phyloP scores from a whole-genome alignment of 2,888 invertebrate species.

The Phaedon cochleariae region DNA sequence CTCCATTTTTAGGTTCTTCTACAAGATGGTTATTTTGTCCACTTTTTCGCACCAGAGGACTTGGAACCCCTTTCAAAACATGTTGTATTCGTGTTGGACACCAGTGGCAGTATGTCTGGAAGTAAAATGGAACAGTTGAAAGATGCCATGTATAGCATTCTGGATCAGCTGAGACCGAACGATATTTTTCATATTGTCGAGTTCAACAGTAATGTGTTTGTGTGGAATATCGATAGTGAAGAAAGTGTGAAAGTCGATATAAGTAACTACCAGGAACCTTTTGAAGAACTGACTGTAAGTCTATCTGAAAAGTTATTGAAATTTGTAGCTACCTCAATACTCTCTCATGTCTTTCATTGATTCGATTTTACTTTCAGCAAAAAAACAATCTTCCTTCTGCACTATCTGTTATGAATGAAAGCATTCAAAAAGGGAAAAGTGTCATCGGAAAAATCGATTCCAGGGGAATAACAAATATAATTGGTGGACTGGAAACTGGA shows the following conservation, averaged over 20 bases:
- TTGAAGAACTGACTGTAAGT: constrained; percentile 25
- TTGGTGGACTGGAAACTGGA: constrained; percentile 3
- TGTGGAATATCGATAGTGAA: constrained; percentile 33
- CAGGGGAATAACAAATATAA: constrained; percentile 7
- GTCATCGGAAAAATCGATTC: neutral
- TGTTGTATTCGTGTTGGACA: constrained; percentile 77
- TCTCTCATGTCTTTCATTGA: neutral
- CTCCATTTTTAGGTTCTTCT: constrained; percentile 67
- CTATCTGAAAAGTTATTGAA: too few relatives aligned
- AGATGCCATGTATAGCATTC: constrained; percentile 72
- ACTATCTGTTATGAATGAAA: constrained; percentile 1
- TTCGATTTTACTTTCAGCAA: constrained; percentile 2
- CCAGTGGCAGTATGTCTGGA: constrained; percentile 78
- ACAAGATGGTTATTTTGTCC: constrained; percentile 78
- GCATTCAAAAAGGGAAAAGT: neutral
- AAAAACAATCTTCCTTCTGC: neutral
- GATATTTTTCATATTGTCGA: constrained; percentile 34
- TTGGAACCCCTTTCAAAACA: constrained; percentile 70
- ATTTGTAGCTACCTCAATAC: too few relatives aligned
- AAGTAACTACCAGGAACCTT: constrained; percentile 42
- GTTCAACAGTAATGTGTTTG: constrained; percentile 28
- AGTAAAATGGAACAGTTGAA: constrained; percentile 71
- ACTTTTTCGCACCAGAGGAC: constrained; percentile 74
- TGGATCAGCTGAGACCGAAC: constrained; percentile 53
- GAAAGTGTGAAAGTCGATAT: constrained; percentile 58